A percentile compares a stretch with the other conserved stretches of the same genome.
Evolutionary conservation across 2,113 vertebrate species (phyloP).

Genomic region (Microcebus murinus): DNA sequence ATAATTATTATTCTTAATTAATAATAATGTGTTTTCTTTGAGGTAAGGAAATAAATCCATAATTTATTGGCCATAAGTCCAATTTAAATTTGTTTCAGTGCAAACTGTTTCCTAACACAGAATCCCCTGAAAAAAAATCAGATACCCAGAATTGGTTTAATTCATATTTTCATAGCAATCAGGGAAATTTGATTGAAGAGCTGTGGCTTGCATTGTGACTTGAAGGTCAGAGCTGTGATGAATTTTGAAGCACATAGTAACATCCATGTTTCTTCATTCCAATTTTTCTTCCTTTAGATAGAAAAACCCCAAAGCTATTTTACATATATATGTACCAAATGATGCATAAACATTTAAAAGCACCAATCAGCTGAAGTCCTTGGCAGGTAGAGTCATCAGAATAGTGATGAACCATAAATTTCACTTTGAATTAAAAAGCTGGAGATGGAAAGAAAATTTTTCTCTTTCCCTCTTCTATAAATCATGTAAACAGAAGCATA

Average conservation of each 20-base stretch:
- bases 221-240: background rate
- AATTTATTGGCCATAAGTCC: background rate
- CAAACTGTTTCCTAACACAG: background rate
- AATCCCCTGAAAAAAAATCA: background rate
- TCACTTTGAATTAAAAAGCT: background rate
- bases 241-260: background rate
- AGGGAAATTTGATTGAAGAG: background rate
- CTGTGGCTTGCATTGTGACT: background rate
- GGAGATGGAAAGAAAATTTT: background rate
- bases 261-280: background rate
- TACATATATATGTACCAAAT: background rate
- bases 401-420: background rate
- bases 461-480: background rate
- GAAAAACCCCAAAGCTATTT: background rate
- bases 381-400: background rate
- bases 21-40: conserved; percentile 14
- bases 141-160: background rate
- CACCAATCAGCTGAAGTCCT: background rate
- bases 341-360: background rate
- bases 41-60: background rate
- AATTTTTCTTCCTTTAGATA: background rate
- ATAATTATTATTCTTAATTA: conserved; percentile 15
- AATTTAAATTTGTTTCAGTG: conserved; percentile 9
- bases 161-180: background rate
- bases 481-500: background rate